A percentile compares a stretch with the other conserved stretches of the same genome.
Evolutionary conservation across 2,113 vertebrate genomes (phyloP).

Genomic region (Spilogale gracilis): DNA sequence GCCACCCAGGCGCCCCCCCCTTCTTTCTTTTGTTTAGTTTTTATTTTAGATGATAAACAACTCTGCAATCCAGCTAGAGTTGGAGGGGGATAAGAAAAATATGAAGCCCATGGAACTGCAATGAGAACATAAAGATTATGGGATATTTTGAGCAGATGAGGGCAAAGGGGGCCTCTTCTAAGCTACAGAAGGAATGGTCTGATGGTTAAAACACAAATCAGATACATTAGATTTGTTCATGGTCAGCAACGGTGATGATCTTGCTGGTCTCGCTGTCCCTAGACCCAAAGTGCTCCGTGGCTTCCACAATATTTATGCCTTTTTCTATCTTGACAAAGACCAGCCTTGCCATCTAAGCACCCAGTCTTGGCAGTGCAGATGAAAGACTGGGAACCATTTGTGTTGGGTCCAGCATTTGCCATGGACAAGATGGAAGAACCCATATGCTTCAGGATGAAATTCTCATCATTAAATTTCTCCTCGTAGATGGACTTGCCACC

Average conservation of each 20-base stretch:
- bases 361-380: not conserved
- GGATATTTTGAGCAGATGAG: not conserved
- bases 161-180: not conserved
- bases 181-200: not conserved
- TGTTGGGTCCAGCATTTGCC: not conserved
- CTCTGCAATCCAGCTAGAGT: slow-evolving; percentile 69
- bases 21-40: slow-evolving; percentile 78
- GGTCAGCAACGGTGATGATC: not conserved
- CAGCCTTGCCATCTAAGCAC: not conserved
- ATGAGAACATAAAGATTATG: slow-evolving; percentile 68
- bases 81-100: not conserved
- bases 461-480: not conserved
- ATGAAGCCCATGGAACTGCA: slow-evolving; percentile 73
- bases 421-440: not conserved
- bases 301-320: not conserved
- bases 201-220: not conserved
- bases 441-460: not conserved
- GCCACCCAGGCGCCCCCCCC: no score
- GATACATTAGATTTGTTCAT: not conserved
- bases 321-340: not conserved
- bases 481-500: not conserved
- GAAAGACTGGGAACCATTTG: not conserved
- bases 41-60: slow-evolving; percentile 79
- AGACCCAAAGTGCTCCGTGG: not conserved
- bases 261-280: not conserved